Base-by-base conservation (phyloP, 2,888 invertebrate genomes). In the Nomada fabriciana region DNA sequence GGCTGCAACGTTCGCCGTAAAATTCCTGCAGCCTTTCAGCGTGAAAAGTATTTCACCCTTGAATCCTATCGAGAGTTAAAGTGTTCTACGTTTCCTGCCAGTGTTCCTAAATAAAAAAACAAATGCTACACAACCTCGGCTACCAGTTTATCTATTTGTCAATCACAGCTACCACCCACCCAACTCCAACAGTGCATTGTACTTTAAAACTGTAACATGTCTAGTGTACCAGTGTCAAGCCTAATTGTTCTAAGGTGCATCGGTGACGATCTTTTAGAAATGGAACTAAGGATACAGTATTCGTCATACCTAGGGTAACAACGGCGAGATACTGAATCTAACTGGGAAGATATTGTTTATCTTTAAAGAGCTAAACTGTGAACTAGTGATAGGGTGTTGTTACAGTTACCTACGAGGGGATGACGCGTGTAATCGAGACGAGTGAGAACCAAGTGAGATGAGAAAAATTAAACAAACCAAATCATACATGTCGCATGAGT, bases 401-500 rank as follows among this genome's bases (percentile, higher is more conserved):
- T 67, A 43, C 43, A 65, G 18, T 71, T 79, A 67, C 65, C 65
- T 71, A 80, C 13, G 10, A 42, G 78, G 29, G 43, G 55, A 29
- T 71, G 10, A 36, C 69, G 64, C 23, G 23, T 20, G 68, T 57
- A 55, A 47, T 29, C 13, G 43, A 20, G 25, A 23, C 13, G 10
- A 63, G 55, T n/a, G 67, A 10, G 78, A 52, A 70, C 50, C 57
- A 69, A 70, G 72, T 76, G 72, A 80, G 80, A 80, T 83, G 76
- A 76, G 73, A 80, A 76, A 89, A 89, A 86, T 89, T 87, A 92
- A 91, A 90, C 90, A 92, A 92, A 93, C 88, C 90, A 91, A 91
- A 92, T 91, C 95, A 92, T 95, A 96, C 96, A 94, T 97, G 96
- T 94, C 96, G 95, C 95, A 96, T 96, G 83, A 96, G 95, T 91